Evolutionary conservation across 2,888 invertebrate genomes (phyloP).

Genomic region (Heteropelma amictum): DNA sequence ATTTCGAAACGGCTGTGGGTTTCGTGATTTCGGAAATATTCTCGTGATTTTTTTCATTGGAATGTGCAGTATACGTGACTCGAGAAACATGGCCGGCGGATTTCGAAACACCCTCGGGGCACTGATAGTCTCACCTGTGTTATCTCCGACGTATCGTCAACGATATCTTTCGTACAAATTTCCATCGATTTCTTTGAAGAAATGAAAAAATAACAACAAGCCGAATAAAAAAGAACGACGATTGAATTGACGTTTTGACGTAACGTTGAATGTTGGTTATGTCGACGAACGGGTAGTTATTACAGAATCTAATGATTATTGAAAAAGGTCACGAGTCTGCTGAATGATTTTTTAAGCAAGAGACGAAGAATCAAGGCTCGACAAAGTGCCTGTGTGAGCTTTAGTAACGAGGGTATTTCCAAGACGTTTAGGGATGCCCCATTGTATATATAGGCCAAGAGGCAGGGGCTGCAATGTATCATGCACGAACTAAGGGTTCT

Average conservation of each 20-base stretch:
- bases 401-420: constrained; percentile 44
- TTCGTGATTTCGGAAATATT: constrained; percentile 27
- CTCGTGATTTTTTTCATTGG: constrained; percentile 37
- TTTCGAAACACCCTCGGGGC: constrained; percentile 43
- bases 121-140: too few relatives aligned
- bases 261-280: too few relatives aligned
- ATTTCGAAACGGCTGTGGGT: constrained; percentile 14
- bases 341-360: too few relatives aligned
- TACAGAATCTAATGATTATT: too few relatives aligned
- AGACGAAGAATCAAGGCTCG: constrained; percentile 25
- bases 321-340: too few relatives aligned
- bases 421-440: constrained; percentile 43
- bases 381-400: constrained; percentile 25
- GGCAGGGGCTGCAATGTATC: constrained; percentile 52
- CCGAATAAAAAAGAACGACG: too few relatives aligned
- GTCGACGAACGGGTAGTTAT: too few relatives aligned
- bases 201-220: too few relatives aligned
- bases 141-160: too few relatives aligned
- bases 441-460: constrained; percentile 27
- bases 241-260: too few relatives aligned
- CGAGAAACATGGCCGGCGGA: constrained; percentile 1
- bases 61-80: constrained; percentile 39
- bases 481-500: constrained; percentile 54
- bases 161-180: too few relatives aligned
- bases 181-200: too few relatives aligned